Base-by-base conservation (phyloP, 2,797 vertebrate genomes). In the Lepus townsendii region DNA sequence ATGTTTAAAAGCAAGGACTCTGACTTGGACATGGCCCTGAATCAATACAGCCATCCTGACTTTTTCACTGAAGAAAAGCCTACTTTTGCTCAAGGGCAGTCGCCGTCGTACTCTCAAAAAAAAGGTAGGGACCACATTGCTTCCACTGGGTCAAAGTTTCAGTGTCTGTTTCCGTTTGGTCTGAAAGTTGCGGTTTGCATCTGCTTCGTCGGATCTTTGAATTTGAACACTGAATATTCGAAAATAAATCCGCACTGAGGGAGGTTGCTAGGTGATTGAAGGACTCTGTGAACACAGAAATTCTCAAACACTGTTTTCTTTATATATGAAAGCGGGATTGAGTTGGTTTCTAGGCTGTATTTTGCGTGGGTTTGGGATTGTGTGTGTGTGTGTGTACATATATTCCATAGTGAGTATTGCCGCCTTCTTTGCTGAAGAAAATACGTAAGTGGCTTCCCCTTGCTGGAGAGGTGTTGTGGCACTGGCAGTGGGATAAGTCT, bases 1-100 rank as follows among this genome's bases (percentile, higher is more conserved):
- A 98, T 98, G 96, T 99, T 99, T 97, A 99, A 99, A 98, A 99
- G 97, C 96, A 99, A 99, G 97, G 99, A 98, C 97, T 99, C 99
- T 98, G 98, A 98, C 98, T 98, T 99, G 99, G 99, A 99, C 97
- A 98, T 99, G 97, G 98, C 99, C 96, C 98, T 99, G 95, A 98
- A 98, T 98, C 99, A 99, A 96, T 99, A 98, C 98, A 99, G 98
- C 97, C 99, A 99, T 98, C 98, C 98, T 86, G 99, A 99, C 82
- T 99, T 98, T 98, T 99, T 99, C 97, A 97, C 99, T 32, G 99
- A 99, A 97, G 98, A 99, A 97, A 99, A 99, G 97, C 96, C 98
- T 79, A 99, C 99, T 98, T 99, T 99, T 98, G 98, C 98, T 97
- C 99, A 99, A 98, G 99, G 99, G 97, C 99, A 99, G 97, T 99